Evolutionary conservation across 2,888 invertebrate species (phyloP).

Genomic region (Aporophyla nigra): DNA sequence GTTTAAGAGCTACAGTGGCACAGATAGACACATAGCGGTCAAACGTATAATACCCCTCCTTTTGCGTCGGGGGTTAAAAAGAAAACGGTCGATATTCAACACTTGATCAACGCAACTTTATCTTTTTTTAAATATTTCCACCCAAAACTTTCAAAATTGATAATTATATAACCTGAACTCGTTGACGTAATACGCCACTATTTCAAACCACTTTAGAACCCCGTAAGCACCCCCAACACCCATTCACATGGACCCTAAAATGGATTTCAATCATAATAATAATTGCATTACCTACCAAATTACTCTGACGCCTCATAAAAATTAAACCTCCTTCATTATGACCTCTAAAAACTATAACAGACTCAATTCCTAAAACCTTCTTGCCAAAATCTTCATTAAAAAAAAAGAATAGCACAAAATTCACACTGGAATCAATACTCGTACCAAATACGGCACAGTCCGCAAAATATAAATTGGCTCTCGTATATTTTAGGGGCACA

Average conservation of each 20-base stretch:
- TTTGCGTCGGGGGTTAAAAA: background rate
- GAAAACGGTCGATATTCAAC: background rate
- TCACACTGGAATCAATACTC: slow-evolving; percentile 62
- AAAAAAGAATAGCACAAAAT: background rate
- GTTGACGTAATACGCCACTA: background rate
- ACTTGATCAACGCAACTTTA: background rate
- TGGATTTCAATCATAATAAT: slow-evolving; percentile 9
- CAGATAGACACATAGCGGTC: too few species aligned
- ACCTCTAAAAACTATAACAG: background rate
- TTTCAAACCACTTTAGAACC: background rate
- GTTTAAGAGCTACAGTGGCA: too few species aligned
- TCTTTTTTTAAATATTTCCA: background rate
- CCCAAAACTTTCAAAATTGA: background rate
- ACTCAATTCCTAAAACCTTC: background rate
- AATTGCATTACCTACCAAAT: background rate
- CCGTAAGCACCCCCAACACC: background rate
- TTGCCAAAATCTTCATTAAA: background rate
- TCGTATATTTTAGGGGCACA: slow-evolving; percentile 87
- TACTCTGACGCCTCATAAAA: too few species aligned
- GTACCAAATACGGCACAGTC: slow-evolving; percentile 31
- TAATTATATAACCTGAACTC: background rate
- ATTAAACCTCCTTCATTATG: background rate
- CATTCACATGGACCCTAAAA: slow-evolving; percentile 6
- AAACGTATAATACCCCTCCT: too few species aligned
- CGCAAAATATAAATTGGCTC: slow-evolving; percentile 90